Base-by-base conservation (phyloP, 2,888 invertebrate species). In the Noctuana brunneofusca region DNA sequence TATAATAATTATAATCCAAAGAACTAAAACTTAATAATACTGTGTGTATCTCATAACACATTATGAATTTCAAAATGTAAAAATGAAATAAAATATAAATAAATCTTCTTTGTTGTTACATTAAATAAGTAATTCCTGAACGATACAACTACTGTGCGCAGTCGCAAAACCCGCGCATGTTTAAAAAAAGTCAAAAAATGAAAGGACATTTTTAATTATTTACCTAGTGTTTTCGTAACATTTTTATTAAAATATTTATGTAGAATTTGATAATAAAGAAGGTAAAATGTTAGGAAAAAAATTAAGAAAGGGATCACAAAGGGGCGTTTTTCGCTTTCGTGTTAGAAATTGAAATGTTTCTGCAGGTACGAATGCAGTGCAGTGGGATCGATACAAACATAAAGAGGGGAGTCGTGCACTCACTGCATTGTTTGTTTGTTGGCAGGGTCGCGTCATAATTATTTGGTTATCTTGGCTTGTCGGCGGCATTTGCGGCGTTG, bases 401-500 rank as follows among this genome's bases (percentile, higher is more conserved):
- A 22, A 30, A 41, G 55, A 30, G 38, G 48, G 54, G 38, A 55
- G 41, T 63, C 64, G 66, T 69, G 56, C 54, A 52, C 67, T 66
- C 60, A 54, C 50, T 66, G 49, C 64, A 63, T 67, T 63, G 55
- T 54, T 56, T 62, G 27, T 69, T 71, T 74, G 67, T 71, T 22
- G 27, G 54, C 86, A 90, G 90, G 86, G 90, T 83, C 90, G 90
- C 69, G 83, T 88, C 84, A 87, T 89, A 88, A 84, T 89, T 83
- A 82, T 91, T 87, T 92, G 92, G 90, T 88, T 91, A 79, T 89
- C 89, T 81, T 92, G 92, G 92, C 87, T 92, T 82, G 81, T 89
- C 69, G 94, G 94, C 65, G 94, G 94, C 67, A 89, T 94, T 73
- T 93, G 94, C 74, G 93, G 94, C 74, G 93, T 94, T 75, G 83